Percentiles rank a stretch among this genome's conserved stretches.
Evolutionary conservation across 2,797 vertebrate genomes (phyloP).

Genomic region (Gorsachius magnificus): DNA sequence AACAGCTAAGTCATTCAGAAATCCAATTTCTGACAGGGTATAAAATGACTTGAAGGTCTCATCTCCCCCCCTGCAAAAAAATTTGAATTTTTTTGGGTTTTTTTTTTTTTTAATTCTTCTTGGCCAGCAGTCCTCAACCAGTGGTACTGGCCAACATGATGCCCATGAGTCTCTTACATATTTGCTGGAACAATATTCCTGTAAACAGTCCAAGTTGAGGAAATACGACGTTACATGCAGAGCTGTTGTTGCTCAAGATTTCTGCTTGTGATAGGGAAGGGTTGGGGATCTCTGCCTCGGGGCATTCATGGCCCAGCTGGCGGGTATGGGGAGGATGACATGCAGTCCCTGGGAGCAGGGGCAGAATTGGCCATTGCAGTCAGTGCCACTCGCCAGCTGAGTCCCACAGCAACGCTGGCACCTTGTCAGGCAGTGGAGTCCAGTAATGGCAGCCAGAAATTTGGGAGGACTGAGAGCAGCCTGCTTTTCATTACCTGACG

Average conservation of each 20-base stretch:
- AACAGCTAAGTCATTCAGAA: background rate
- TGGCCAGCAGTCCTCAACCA: background rate
- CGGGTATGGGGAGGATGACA: rapidly evolving
- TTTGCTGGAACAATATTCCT: background rate
- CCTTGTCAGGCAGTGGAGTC: background rate
- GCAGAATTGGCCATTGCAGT: background rate
- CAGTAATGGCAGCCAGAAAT: background rate
- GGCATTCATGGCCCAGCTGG: rapidly evolving
- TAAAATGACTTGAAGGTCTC: background rate
- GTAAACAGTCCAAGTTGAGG: background rate
- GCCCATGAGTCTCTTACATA: rapidly evolving
- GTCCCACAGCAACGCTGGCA: background rate
- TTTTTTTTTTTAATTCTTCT: background rate
- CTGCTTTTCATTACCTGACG: background rate
- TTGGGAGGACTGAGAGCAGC: background rate
- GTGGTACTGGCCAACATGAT: background rate
- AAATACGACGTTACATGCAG: background rate
- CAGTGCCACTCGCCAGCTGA: background rate
- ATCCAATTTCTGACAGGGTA: background rate
- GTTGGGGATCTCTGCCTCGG: background rate
- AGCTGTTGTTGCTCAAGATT: background rate
- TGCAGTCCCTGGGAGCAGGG: background rate
- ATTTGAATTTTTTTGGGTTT: background rate
- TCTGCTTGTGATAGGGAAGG: background rate
- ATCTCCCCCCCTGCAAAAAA: background rate